A percentile compares a stretch with the other conserved stretches of the same genome.
Evolutionary conservation across 2,113 vertebrate species (phyloP).

Genomic region (Lates calcarifer): DNA sequence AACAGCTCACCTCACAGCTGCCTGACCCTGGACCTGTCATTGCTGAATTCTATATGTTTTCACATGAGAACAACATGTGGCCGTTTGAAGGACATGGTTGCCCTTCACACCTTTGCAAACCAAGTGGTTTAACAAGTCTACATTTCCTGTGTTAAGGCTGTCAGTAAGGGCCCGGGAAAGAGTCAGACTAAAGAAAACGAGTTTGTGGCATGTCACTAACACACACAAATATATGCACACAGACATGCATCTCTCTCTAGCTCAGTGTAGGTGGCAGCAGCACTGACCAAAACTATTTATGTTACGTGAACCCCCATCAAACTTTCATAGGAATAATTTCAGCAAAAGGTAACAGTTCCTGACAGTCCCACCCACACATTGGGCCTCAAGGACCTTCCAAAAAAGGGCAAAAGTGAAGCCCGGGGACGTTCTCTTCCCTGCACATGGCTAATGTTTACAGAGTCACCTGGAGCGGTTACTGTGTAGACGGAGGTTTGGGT

Average conservation of each 20-base stretch:
- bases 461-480: conserved; percentile 30
- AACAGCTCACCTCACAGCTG: neutral
- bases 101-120: neutral
- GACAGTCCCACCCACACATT: conserved; percentile 69
- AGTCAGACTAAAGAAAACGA: conserved; percentile 16
- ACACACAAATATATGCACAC: conserved; percentile 36
- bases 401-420: conserved; percentile 52
- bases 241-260: conserved; percentile 24
- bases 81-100: neutral
- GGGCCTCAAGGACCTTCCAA: conserved; percentile 40
- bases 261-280: conserved; percentile 29
- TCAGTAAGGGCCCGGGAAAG: neutral
- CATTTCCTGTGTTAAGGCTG: neutral
- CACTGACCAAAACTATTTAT: conserved; percentile 63
- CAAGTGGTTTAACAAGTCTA: neutral
- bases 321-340: conserved; percentile 66
- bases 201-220: conserved; percentile 19
- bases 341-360: conserved; percentile 64
- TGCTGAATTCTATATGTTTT: neutral
- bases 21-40: neutral
- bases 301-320: conserved; percentile 67
- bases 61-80: neutral
- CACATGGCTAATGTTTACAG: conserved; percentile 23
- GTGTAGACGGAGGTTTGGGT: conserved; percentile 3
- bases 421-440: conserved; percentile 26